Percentiles rank a stretch among this genome's conserved stretches.
These are phyloP conservation scores for Agriopis aurantiaria DNA, from an alignment of 2,888 invertebrate genomes.

Conservation along the genomic window DNA sequence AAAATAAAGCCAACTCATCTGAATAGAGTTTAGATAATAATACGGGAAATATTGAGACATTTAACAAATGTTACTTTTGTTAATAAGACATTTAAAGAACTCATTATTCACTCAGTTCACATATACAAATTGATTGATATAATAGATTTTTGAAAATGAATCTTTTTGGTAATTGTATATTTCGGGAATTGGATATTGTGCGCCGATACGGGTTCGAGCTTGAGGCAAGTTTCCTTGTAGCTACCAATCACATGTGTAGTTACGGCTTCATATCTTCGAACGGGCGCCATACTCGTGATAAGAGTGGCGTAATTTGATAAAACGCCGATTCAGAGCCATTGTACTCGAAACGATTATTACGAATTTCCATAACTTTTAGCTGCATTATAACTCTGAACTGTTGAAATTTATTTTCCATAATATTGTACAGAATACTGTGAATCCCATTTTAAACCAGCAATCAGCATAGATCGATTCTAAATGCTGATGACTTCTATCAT, in stretches of 20 bases:
- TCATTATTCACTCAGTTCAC: too few species aligned
- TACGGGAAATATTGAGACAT: too few species aligned
- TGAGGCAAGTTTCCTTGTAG: not conserved
- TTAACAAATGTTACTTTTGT: too few species aligned
- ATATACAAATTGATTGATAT: too few species aligned
- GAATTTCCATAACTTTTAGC: conserved; percentile 7
- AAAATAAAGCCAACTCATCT: too few species aligned
- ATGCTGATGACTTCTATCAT: too few species aligned
- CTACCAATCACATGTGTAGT: not conserved
- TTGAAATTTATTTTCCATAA: not conserved
- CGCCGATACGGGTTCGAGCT: not conserved
- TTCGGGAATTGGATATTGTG: too few species aligned
- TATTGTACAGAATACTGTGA: not conserved
- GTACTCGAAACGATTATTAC: conserved; percentile 18
- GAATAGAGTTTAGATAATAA: too few species aligned
- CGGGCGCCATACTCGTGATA: conserved; percentile 38
- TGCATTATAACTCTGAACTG: not conserved
- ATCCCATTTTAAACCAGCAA: not conserved
- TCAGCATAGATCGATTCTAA: too few species aligned
- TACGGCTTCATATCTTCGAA: conserved; percentile 26
- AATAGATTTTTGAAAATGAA: too few species aligned
- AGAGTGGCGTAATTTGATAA: conserved; percentile 44
- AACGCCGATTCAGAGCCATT: conserved; percentile 18
- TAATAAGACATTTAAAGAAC: too few species aligned
- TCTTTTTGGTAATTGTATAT: too few species aligned